Base-by-base conservation (phyloP, 2,888 invertebrate genomes). In the Eubasilissa splendida region DNA sequence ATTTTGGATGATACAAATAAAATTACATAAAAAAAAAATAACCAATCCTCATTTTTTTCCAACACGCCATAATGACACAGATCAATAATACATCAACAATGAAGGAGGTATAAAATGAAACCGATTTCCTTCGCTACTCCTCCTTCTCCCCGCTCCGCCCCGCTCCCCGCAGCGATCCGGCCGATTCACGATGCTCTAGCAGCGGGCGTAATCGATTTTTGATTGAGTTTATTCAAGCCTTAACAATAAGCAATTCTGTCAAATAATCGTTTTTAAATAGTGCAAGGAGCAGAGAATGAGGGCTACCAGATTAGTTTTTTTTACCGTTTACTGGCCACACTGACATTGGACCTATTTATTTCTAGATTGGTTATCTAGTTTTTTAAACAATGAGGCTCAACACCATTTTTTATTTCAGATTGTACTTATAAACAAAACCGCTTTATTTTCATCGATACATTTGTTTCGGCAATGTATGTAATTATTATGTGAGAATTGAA, bases 151-250 rank as follows among this genome's bases (percentile, higher is more conserved):
- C 42, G 33, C 50, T 12, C 66, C 50, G 5, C n/a, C n/a, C 14
- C 60, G 7, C 63, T 22, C 63, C 22, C 52, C 68, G 14, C 14
- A 52, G 42, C 33, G 10, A n/a, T n/a, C 68, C 42, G 3, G 4
- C 42, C 50, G 68, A 14, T 68, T 68, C 50, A 68, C 60, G 52
- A 59, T 50, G 10, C 74, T 59, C 59, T 42, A 50, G 74, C 42
- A 9, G 42, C 74, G 59, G 14, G 12, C 58, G 59, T 74, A 74
- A 74, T 74, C 74, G 74, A 74, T 74, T 74, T 74, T 74, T 74
- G 74, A 74, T 74, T 74, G 59, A 14, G 56, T 59, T 56, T 56
- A 59, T 74, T 58, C 71, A 71, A 71, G 71, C 56, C 22, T 12
- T 56, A 71, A 71, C 56, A 71, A 71, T 71, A 56, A 71, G 22